Evolutionary conservation across 2,797 vertebrate genomes (phyloP), one percentile per base, ranked within the genome.

Genomic region (Crenuchus spilurus): DNA sequence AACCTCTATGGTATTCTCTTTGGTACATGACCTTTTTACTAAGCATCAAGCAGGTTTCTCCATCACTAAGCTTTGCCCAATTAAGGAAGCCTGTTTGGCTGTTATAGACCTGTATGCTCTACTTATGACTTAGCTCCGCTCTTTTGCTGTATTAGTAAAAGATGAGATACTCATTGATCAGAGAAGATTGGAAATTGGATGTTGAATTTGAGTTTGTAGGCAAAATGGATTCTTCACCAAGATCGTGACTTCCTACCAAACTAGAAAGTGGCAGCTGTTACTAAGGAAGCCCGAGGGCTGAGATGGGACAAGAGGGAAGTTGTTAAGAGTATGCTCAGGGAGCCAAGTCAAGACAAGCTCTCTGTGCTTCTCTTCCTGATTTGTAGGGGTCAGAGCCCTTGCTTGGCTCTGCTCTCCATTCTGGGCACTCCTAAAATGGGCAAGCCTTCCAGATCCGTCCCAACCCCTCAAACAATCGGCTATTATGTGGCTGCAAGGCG

Each of bases 351-450:
- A 85, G 84, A 89, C 85, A 85, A 83, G 78, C 80, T 61, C 1
- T 67, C 78, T 84, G 81, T 84, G 79, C 72, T 86, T 63, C 28
- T 69, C 58, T 57, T 55, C 60, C 62, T 62, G 66, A 74, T 51
- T 70, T 70, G 62, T 84, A 84, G 85, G 80, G 87, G 80, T 52
- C 64, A 80, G 83, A 82, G 79, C 83, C 85, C 81, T 76, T 82
- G 81, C 85, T 88, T 88, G 79, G 75, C 69, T 69, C 72, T 71
- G 78, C 61, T 87, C 84, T 77, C 79, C 48, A 26, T 87, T 91
- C 84, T 88, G 85, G 86, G 70, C 80, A 76, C 82, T 92, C 90
- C 90, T 86, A 90, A 93, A 90, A 91, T 90, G 92, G 91, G 87
- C 88, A 91, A 84, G 82, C 61, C 81, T 90, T 93, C 88, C 89